Percentiles rank a stretch among this genome's conserved stretches.
phyloP scores from a whole-genome alignment of 2,797 vertebrate species.

The Hippoglossus hippoglossus region DNA sequence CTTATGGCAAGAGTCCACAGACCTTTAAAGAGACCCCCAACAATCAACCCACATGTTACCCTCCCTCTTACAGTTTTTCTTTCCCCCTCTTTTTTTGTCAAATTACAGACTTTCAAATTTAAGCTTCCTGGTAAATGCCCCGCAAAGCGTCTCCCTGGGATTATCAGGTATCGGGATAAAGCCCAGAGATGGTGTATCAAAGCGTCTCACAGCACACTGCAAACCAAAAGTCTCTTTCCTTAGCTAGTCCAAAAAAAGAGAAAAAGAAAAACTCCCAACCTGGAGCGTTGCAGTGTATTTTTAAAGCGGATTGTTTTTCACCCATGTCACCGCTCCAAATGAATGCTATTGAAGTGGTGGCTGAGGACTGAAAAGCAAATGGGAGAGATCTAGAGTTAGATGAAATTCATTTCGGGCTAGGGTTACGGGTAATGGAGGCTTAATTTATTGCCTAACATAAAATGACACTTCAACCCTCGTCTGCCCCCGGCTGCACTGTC shows the following conservation, averaged over 20 bases:
- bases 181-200: conserved; percentile 72
- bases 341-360: conserved; percentile 68
- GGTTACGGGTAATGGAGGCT: conserved; percentile 79
- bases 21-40: conserved; percentile 52
- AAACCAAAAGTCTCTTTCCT: conserved; percentile 26
- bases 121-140: conserved; percentile 71
- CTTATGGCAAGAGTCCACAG: conserved; percentile 42
- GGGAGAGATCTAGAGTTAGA: conserved; percentile 63
- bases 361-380: conserved; percentile 42
- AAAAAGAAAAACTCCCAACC: conserved; percentile 41
- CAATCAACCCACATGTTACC: conserved; percentile 45
- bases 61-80: conserved; percentile 39
- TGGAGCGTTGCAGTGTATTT: conserved; percentile 63
- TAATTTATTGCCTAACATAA: conserved; percentile 82
- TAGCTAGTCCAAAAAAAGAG: conserved; percentile 13
- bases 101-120: conserved; percentile 74
- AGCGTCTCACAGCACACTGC: conserved; percentile 70
- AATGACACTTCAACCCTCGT: conserved; percentile 72
- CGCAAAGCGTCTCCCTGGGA: conserved; percentile 71
- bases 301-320: conserved; percentile 77
- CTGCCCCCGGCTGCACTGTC: conserved; percentile 59
- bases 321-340: conserved; percentile 55
- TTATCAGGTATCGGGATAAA: conserved; percentile 75
- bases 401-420: conserved; percentile 75
- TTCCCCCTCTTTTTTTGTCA: conserved; percentile 66